phyloP scores from a whole-genome alignment of 1,140 invertebrate genomes.

The Heliconius congener region DNA sequence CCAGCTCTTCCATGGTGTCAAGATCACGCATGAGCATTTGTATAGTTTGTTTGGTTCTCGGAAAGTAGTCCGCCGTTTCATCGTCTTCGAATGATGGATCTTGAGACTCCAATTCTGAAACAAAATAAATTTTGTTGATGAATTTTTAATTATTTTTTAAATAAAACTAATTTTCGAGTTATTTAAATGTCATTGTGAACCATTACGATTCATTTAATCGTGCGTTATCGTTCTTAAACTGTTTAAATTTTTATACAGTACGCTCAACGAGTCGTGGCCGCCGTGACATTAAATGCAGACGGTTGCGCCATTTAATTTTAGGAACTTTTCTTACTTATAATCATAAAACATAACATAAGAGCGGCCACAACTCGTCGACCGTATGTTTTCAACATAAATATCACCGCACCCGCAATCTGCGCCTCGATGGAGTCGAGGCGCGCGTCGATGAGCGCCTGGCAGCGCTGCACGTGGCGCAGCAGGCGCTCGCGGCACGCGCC shows the following conservation, averaged over 20 bases:
- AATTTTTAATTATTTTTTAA: neutral
- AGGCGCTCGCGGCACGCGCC: constrained; percentile 89
- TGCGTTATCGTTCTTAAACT: no score
- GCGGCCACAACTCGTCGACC: no score
- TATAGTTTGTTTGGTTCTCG: constrained; percentile 80
- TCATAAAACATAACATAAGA: no score
- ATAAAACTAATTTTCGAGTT: no score
- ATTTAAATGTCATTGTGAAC: no score
- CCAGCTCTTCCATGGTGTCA: constrained; percentile 75
- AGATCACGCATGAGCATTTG: constrained; percentile 81
- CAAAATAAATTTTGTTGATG: constrained; percentile 31
- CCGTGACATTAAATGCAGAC: no score
- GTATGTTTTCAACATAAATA: neutral
- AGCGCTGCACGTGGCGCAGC: constrained; percentile 89
- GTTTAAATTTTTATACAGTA: no score
- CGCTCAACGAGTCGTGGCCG: no score
- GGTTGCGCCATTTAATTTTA: no score
- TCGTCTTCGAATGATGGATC: constrained; percentile 79
- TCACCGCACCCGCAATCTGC: constrained; percentile 85
- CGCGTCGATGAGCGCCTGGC: constrained; percentile 87
- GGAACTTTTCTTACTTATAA: no score
- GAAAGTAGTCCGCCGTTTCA: constrained; percentile 77
- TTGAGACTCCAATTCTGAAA: constrained; percentile 81
- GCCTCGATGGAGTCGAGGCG: constrained; percentile 88
- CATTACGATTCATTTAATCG: no score